Evolutionary conservation across 2,888 invertebrate species (phyloP).

Genomic region (Craniophora ligustri): DNA sequence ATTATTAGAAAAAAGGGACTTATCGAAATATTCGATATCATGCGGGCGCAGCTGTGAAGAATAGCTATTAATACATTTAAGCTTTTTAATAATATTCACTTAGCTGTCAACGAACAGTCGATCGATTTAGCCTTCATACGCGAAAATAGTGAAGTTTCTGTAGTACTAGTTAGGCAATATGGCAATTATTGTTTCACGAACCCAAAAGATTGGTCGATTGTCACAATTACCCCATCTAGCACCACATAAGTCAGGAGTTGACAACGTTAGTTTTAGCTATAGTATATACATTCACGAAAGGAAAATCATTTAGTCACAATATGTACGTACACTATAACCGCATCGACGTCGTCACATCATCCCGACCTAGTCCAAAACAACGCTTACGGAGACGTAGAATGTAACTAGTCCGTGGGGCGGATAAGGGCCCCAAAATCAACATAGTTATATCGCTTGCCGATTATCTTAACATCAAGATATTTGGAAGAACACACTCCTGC

Average conservation of each 20-base stretch:
- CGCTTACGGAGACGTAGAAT: conserved; percentile 2
- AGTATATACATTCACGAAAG: background rate
- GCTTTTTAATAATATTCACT: background rate
- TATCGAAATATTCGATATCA: no score
- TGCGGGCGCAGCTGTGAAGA: background rate
- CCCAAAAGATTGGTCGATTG: no score
- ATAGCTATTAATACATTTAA: background rate
- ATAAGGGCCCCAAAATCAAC: no score
- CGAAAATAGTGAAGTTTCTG: conserved; percentile 15
- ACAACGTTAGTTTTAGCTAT: conserved; percentile 2
- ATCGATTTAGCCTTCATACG: conserved; percentile 42
- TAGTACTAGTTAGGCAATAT: conserved; percentile 25
- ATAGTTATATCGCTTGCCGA: background rate
- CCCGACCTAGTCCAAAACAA: conserved; percentile 25
- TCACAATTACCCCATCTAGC: conserved; percentile 22
- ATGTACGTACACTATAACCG: background rate
- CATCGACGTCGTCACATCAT: conserved; percentile 9
- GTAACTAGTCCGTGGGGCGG: no score
- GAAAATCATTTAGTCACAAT: background rate
- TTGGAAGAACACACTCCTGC: no score
- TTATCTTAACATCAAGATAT: no score
- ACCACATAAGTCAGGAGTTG: conserved; percentile 11
- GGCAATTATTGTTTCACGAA: background rate
- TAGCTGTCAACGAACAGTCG: conserved; percentile 10
- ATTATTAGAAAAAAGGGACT: no score